A percentile compares a stretch with the other conserved stretches of the same genome.
Evolutionary conservation across 2,888 invertebrate species (phyloP).

Genomic region (Kuschelorhynchus macadamiae): DNA sequence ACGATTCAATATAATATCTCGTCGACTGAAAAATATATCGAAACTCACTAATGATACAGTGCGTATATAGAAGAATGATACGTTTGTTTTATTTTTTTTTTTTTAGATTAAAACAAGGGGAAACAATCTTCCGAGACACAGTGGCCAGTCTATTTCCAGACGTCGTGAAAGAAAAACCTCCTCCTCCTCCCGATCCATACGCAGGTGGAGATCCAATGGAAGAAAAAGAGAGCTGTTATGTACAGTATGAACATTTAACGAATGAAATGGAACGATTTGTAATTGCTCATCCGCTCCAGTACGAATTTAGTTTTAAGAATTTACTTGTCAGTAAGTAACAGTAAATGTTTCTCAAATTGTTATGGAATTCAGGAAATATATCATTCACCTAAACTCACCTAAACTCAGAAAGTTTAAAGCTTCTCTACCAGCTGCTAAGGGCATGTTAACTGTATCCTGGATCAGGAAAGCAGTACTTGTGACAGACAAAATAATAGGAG

Average conservation of each 20-base stretch:
- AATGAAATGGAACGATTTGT: conserved; percentile 67
- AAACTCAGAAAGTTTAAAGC: too few relatives aligned
- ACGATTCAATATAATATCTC: too few relatives aligned
- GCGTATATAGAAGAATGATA: too few relatives aligned
- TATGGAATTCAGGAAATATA: too few relatives aligned
- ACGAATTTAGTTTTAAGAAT: conserved; percentile 73
- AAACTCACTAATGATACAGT: too few relatives aligned
- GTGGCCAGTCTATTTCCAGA: conserved; percentile 76
- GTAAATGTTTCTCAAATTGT: too few relatives aligned
- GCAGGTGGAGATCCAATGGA: conserved; percentile 41
- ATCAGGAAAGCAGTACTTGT: too few relatives aligned
- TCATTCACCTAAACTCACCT: too few relatives aligned
- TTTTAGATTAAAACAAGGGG: conserved; percentile 70
- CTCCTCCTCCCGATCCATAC: conserved; percentile 66
- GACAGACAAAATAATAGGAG: not conserved
- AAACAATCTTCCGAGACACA: conserved; percentile 77
- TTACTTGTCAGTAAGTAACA: conserved; percentile 64
- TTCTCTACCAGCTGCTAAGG: too few relatives aligned
- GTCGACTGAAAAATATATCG: too few relatives aligned
- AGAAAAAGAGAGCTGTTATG: conserved; percentile 63
- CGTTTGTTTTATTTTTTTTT: too few relatives aligned
- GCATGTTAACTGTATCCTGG: too few relatives aligned
- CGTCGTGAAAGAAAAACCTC: conserved; percentile 70
- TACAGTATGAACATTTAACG: conserved; percentile 66
- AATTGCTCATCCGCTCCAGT: conserved; percentile 69